These are phyloP conservation scores for Propithecus coquereli DNA, from an alignment of 2,113 vertebrate species.

Conservation along the genomic window DNA sequence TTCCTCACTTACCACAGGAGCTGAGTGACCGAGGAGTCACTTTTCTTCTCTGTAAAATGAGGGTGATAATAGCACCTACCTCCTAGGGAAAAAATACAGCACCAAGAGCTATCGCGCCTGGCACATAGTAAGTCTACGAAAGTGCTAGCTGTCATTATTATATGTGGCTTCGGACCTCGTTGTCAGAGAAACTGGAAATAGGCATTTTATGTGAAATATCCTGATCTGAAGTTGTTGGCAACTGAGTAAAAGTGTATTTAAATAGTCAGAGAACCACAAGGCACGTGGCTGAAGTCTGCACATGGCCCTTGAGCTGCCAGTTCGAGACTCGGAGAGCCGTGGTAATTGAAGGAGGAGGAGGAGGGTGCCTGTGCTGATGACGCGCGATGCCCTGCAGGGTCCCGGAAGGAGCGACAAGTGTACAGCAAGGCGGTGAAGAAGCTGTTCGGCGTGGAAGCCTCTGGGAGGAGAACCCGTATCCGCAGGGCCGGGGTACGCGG, in stretches of 20 bases:
- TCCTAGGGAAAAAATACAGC: background rate
- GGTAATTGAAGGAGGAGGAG: background rate
- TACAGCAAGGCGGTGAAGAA: conserved; percentile 80
- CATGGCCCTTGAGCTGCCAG: background rate
- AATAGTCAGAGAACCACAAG: background rate
- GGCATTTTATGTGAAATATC: background rate
- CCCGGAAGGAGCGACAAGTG: conserved; percentile 80
- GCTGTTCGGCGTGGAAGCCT: conserved; percentile 64
- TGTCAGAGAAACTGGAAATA: background rate
- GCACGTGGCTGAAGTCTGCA: background rate
- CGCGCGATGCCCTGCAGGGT: conserved; percentile 63
- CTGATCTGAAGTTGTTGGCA: background rate
- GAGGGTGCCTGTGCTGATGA: rapidly evolving
- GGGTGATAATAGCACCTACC: background rate
- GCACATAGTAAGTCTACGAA: background rate
- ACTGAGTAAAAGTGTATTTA: background rate
- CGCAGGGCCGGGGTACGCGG: background rate
- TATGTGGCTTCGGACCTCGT: background rate
- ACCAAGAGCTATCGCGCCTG: background rate
- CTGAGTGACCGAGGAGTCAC: background rate
- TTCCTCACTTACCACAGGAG: background rate
- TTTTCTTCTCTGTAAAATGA: background rate
- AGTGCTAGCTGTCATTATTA: background rate
- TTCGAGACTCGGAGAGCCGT: rapidly evolving
- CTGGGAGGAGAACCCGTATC: background rate